Conservation (phyloP, 2,888 invertebrate genomes). For the Seira musarum region DNA sequence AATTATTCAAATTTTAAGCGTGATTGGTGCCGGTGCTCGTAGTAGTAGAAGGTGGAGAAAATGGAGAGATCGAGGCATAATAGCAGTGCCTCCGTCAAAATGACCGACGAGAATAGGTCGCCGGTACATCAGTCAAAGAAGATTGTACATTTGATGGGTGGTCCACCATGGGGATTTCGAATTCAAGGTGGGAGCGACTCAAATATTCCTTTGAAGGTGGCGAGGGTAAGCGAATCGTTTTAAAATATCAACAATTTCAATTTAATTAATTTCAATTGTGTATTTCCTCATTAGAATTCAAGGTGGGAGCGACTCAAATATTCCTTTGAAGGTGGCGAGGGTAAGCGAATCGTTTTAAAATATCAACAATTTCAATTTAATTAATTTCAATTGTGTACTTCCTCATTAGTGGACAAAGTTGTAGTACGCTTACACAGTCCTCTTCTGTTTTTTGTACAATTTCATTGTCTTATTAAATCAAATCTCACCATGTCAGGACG, state of each 20-base stretch:
- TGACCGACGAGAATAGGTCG: conserved; percentile 75
- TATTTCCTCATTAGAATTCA: conserved; percentile 92
- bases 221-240: conserved; percentile 78
- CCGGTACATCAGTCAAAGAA: conserved; percentile 67
- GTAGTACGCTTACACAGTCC: too few relatives aligned
- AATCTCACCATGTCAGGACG: too few relatives aligned
- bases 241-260: background rate
- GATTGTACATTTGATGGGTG: conserved; percentile 78
- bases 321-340: conserved; percentile 74
- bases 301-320: conserved; percentile 85
- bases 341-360: background rate
- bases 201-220: conserved; percentile 84
- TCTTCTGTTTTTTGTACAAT: too few relatives aligned
- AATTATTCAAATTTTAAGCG: too few relatives aligned
- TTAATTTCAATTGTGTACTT: too few relatives aligned
- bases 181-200: conserved; percentile 88
- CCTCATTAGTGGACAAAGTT: conserved; percentile 91
- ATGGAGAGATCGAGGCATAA: too few relatives aligned
- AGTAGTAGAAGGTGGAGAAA: too few relatives aligned
- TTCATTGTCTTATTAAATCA: too few relatives aligned
- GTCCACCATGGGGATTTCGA: conserved; percentile 91
- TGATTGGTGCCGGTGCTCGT: too few relatives aligned
- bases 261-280: too few relatives aligned
- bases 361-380: too few relatives aligned
- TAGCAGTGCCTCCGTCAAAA: conserved; percentile 22